phyloP scores from a whole-genome alignment of 2,113 vertebrate genomes.

The Rana temporaria region DNA sequence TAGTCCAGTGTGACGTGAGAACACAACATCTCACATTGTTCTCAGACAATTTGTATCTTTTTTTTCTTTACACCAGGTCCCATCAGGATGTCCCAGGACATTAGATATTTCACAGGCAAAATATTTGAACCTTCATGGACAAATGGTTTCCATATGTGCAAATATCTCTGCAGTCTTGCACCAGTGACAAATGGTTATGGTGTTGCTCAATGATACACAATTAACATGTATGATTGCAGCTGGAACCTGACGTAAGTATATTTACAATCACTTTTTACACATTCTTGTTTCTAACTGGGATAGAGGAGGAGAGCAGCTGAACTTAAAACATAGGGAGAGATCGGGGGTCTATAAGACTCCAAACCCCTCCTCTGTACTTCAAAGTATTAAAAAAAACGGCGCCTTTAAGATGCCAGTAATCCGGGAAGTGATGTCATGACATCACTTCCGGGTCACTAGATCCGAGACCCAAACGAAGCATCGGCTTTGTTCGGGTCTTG shows the following conservation, averaged over 20 bases:
- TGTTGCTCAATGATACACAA: neutral
- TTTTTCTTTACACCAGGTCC: neutral
- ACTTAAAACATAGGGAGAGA: too few species aligned
- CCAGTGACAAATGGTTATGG: neutral
- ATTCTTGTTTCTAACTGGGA: neutral
- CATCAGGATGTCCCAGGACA: neutral
- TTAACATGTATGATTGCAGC: neutral
- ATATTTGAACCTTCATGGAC: neutral
- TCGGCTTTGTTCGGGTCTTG: too few species aligned
- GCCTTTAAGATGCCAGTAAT: too few species aligned
- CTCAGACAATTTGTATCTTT: neutral
- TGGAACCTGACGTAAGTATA: neutral
- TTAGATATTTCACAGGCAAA: neutral
- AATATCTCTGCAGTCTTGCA: neutral
- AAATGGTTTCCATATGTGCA: neutral
- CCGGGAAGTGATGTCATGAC: too few species aligned
- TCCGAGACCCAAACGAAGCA: too few species aligned
- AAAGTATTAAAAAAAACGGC: too few species aligned
- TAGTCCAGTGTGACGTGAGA: neutral
- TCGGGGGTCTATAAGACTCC: too few species aligned
- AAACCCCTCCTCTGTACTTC: too few species aligned
- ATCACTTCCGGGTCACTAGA: too few species aligned
- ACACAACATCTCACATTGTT: neutral
- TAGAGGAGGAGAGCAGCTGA: too few species aligned
- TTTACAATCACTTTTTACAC: neutral